Conservation (phyloP, 2,888 invertebrate genomes). For the Macaria notata region DNA sequence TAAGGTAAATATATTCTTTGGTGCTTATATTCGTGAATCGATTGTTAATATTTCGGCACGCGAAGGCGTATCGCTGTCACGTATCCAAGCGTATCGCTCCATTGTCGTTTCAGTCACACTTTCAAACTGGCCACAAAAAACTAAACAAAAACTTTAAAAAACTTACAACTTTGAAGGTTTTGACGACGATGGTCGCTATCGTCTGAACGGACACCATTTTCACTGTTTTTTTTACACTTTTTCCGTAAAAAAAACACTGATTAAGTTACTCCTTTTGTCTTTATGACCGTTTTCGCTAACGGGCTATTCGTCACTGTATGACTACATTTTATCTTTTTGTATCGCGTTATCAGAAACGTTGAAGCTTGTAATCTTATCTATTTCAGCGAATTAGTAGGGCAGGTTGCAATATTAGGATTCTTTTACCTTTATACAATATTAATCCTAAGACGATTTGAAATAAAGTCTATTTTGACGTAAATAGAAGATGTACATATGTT, state of each 20-base stretch:
- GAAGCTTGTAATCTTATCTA: constrained; percentile 69
- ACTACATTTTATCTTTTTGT: constrained; percentile 58
- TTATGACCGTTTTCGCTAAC: constrained; percentile 59
- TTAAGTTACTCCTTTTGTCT: constrained; percentile 50
- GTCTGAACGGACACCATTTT: constrained; percentile 92
- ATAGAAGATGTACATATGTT: constrained; percentile 15
- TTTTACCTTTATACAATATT: constrained; percentile 27
- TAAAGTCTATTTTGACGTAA: constrained; percentile 28
- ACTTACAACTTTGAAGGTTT: constrained; percentile 92
- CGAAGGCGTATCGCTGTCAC: constrained; percentile 25
- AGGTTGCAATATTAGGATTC: constrained; percentile 50
- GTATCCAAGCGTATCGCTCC: constrained; percentile 24
- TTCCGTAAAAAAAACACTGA: constrained; percentile 30
- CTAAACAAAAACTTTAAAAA: constrained; percentile 13
- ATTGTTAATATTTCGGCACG: constrained; percentile 14
- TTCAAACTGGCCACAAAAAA: constrained; percentile 24
- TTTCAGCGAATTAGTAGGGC: constrained; percentile 73
- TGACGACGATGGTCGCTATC: constrained; percentile 90
- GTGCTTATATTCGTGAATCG: constrained; percentile 16
- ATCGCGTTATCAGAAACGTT: constrained; percentile 59
- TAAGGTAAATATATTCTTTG: background rate
- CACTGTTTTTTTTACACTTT: constrained; percentile 44
- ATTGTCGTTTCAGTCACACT: constrained; percentile 30
- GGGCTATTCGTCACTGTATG: constrained; percentile 62
- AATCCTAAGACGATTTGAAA: constrained; percentile 25